Evolutionary conservation across 2,797 vertebrate species (phyloP).

Genomic region (Hoplostethus atlanticus): DNA sequence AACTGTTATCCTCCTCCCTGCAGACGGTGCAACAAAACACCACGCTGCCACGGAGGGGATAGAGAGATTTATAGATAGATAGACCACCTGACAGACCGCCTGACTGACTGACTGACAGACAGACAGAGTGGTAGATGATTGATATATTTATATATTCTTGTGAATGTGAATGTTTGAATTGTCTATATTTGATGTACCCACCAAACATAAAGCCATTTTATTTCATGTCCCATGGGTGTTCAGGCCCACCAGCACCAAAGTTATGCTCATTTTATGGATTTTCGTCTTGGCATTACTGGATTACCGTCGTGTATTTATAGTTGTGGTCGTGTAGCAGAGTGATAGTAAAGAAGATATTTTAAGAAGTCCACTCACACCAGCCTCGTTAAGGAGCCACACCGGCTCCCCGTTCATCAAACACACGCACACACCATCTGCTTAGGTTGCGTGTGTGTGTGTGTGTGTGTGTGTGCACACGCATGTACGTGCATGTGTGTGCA

Average conservation of each 20-base stretch:
- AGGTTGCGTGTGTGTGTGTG: constrained; percentile 46
- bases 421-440: constrained; percentile 72
- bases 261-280: constrained; percentile 50
- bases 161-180: neutral
- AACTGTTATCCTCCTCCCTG: constrained; percentile 69
- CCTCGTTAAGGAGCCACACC: constrained; percentile 76
- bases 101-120: too few relatives aligned
- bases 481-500: constrained; percentile 17
- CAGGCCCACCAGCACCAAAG: constrained; percentile 37
- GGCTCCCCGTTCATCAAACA: constrained; percentile 73
- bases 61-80: constrained; percentile 19
- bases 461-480: constrained; percentile 21
- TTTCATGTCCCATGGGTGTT: constrained; percentile 1
- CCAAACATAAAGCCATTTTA: constrained; percentile 35
- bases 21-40: constrained; percentile 38
- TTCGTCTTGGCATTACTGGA: constrained; percentile 57
- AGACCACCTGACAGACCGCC: too few relatives aligned
- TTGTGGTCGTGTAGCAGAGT: constrained; percentile 60
- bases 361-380: constrained; percentile 70
- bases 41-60: constrained; percentile 23
- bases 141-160: too few relatives aligned
- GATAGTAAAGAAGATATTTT: constrained; percentile 59
- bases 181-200: neutral
- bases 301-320: constrained; percentile 64
- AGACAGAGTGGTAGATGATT: constrained; percentile 19